Conservation (phyloP, 2,888 invertebrate genomes). For the Pilophorus perplexus region DNA sequence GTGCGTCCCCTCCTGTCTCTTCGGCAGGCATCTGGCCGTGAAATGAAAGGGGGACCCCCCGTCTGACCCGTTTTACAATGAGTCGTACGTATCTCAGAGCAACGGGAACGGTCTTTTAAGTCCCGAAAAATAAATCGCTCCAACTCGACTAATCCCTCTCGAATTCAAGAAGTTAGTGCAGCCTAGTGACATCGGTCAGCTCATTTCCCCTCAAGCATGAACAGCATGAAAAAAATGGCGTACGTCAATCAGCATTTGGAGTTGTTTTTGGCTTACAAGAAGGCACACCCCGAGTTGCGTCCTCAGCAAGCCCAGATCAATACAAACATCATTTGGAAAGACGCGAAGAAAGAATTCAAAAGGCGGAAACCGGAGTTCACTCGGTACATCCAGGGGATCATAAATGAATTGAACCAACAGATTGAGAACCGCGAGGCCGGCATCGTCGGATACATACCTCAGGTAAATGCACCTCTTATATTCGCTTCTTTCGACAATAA, state of each 20-base stretch:
- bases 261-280: slow-evolving; percentile 19
- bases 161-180: too few relatives aligned
- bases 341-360: slow-evolving; percentile 28
- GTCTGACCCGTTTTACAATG: not conserved
- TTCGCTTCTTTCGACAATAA: not conserved
- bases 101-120: not conserved
- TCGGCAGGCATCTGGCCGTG: slow-evolving; percentile 29
- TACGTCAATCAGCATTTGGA: slow-evolving; percentile 31
- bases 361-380: slow-evolving; percentile 22
- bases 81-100: not conserved
- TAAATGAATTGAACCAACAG: slow-evolving; percentile 2
- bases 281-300: slow-evolving; percentile 22
- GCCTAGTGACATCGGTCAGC: too few relatives aligned
- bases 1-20: not conserved
- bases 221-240: slow-evolving; percentile 14
- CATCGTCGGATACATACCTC: not conserved
- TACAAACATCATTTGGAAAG: slow-evolving; percentile 30
- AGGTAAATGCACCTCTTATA: not conserved
- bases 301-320: slow-evolving; percentile 29
- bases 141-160: too few relatives aligned
- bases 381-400: slow-evolving; percentile 5
- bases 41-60: slow-evolving; percentile 1
- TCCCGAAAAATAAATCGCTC: not conserved
- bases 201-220: not conserved
- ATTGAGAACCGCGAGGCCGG: slow-evolving; percentile 22